These are phyloP conservation scores for Phragmatobia fuliginosa DNA, from an alignment of 2,888 invertebrate genomes.

Conservation along the genomic window DNA sequence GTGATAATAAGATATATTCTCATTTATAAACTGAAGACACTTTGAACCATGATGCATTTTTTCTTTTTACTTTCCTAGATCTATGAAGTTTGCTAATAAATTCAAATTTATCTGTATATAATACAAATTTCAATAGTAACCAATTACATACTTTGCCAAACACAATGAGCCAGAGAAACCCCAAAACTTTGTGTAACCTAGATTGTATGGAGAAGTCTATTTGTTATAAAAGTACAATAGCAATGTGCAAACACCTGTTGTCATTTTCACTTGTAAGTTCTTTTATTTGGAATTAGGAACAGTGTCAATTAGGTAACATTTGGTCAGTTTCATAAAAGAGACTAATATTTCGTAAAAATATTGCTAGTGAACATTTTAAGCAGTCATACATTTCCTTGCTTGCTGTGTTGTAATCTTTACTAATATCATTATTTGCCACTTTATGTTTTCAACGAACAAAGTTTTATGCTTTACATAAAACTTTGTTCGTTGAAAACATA, in stretches of 20 bases:
- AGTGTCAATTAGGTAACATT: neutral
- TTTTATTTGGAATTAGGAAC: neutral
- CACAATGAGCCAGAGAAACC: neutral
- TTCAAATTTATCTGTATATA: neutral
- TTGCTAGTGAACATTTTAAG: neutral
- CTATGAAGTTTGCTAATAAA: too few species aligned
- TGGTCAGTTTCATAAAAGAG: neutral
- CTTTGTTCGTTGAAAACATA: too few species aligned
- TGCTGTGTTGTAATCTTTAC: neutral
- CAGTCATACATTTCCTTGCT: neutral
- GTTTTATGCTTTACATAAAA: too few species aligned
- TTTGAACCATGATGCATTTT: too few species aligned
- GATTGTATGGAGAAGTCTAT: slow-evolving; percentile 1
- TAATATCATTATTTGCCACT: too few species aligned
- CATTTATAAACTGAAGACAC: too few species aligned
- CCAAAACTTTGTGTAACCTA: neutral
- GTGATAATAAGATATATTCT: too few species aligned
- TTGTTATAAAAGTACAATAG: slow-evolving; percentile 5
- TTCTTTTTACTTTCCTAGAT: too few species aligned
- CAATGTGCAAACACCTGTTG: neutral
- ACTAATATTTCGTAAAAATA: neutral
- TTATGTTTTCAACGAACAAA: too few species aligned
- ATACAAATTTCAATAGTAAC: neutral
- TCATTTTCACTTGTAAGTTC: neutral
- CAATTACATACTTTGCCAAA: neutral